Base-by-base conservation (phyloP, 2,888 invertebrate genomes). In the Athalia rosae region DNA sequence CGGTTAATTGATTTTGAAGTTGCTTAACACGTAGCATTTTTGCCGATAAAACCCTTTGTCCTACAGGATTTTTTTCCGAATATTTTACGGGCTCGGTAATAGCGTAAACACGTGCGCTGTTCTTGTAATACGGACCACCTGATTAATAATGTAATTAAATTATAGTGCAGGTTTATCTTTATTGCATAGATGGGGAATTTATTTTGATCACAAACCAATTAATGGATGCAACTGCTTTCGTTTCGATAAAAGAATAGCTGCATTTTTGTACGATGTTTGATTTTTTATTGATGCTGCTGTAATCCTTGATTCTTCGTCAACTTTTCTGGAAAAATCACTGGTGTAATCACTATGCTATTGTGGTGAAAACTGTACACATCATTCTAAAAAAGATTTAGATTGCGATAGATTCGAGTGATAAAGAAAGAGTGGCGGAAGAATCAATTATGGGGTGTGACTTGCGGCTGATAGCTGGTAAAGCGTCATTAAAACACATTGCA, bases 1-100 rank as follows among this genome's bases (percentile, higher is more conserved):
- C 95, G 4, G 94, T 93, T 77, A 96, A 87, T 87, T 96, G 95
- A 89, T 95, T 96, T 90, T 96, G 96, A 80, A 95, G 90, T 78
- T 95, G 94, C 85, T 95, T 95, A 47, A 95, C 91, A 45, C 95
- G 92, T 79, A 95, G 91, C 80, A 95, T 92, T 89, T 95, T 94
- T 0, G 96, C 96, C 0, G 96, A 96, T 81, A 95, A 90, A 62
- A 96, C 94, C 11, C 95, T 91, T 87, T 96, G 94, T 47, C 83
- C 82, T 59, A 89, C 80, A 66, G 80, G 78, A 77, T 82, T 86
- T 81, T 83, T 87, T 74, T 80, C 83, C 15, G 81, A 67, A 6
- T 80, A 76, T 79, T 81, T 84, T 9, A 79, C 64, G 43, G 84
- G 81, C 77, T 84, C 87, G 45, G 80, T 78, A 6, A 87, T 80